These are phyloP conservation scores for Platycnemis pennipes DNA, from an alignment of 2,888 invertebrate genomes.

Conservation along the genomic window DNA sequence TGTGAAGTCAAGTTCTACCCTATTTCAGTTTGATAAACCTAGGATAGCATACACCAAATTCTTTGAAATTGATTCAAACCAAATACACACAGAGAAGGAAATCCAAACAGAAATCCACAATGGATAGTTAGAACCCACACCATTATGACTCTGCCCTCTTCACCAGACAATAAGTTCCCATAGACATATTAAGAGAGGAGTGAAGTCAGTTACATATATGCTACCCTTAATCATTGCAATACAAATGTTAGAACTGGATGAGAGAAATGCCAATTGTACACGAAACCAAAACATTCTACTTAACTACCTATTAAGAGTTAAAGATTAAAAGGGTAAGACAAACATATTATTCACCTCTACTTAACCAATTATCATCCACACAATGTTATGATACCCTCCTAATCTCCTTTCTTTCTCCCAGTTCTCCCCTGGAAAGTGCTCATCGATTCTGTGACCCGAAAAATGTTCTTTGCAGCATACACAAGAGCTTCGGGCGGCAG, in stretches of 20 bases:
- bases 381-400: slow-evolving; percentile 53
- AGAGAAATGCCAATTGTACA: background rate
- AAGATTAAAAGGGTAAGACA: slow-evolving; percentile 16
- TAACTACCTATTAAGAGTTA: background rate
- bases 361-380: slow-evolving; percentile 48
- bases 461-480: slow-evolving; percentile 52
- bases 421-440: slow-evolving; percentile 50
- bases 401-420: slow-evolving; percentile 61
- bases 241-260: background rate
- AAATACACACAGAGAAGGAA: no score
- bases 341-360: slow-evolving; percentile 56
- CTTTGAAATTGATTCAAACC: no score
- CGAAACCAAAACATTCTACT: background rate
- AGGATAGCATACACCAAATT: no score
- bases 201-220: no score
- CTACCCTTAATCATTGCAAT: background rate
- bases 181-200: no score
- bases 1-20: no score
- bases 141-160: no score
- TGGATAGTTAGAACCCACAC: no score
- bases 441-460: slow-evolving; percentile 37
- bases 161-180: no score
- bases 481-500: slow-evolving; percentile 35
- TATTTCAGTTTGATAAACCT: no score
- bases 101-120: no score